phyloP scores from a whole-genome alignment of 2,113 vertebrate species.

The Irena cyanogastra region DNA sequence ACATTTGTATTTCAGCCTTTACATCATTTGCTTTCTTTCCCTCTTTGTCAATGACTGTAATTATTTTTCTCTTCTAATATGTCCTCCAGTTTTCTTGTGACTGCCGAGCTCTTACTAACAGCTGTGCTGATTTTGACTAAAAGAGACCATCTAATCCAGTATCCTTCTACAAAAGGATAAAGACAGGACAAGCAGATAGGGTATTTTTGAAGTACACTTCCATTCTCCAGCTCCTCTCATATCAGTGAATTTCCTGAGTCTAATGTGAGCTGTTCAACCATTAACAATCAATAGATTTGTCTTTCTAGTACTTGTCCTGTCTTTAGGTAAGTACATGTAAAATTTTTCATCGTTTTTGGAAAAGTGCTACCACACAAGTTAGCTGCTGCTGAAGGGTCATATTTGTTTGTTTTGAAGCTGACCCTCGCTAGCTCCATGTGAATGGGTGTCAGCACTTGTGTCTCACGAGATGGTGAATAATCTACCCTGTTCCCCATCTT shows the following conservation, averaged over 20 bases:
- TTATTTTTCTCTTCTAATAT: background rate
- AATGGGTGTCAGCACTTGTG: background rate
- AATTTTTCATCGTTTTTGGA: background rate
- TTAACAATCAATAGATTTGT: background rate
- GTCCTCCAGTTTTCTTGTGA: background rate
- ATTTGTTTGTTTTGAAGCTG: background rate
- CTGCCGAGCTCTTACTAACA: background rate
- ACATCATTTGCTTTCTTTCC: background rate
- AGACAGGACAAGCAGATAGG: background rate
- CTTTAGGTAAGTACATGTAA: background rate
- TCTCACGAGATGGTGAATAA: background rate
- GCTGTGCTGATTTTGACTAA: conserved; percentile 6
- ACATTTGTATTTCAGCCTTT: background rate
- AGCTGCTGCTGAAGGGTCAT: background rate
- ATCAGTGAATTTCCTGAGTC: background rate
- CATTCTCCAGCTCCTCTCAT: background rate
- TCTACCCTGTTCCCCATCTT: background rate
- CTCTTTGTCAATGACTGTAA: background rate
- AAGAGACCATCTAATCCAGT: background rate
- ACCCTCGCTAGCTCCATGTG: background rate
- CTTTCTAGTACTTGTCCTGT: background rate
- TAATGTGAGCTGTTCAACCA: background rate
- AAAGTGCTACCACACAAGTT: background rate
- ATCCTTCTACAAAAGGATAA: background rate
- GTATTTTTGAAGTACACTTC: background rate